Conservation (phyloP, 2,888 invertebrate genomes). For the Tetragnatha montana region DNA sequence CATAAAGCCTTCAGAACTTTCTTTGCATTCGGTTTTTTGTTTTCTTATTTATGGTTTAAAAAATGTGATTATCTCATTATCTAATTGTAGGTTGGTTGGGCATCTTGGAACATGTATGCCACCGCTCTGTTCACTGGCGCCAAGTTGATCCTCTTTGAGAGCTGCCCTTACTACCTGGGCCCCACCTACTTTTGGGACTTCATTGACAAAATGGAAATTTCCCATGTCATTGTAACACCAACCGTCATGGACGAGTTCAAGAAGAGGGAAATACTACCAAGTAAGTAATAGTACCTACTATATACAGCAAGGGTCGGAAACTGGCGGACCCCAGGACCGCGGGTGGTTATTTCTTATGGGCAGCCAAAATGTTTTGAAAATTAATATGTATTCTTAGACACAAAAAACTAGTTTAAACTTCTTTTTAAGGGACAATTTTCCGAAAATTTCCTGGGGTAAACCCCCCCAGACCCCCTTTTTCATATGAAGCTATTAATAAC, state of each 20-base stretch:
- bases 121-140: constrained; percentile 77
- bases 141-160: constrained; percentile 79
- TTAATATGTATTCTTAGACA: too few species aligned
- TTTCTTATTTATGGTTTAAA: not conserved
- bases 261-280: constrained; percentile 74
- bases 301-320: too few species aligned
- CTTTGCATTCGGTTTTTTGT: not conserved
- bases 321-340: too few species aligned
- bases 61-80: constrained; percentile 43
- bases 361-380: too few species aligned
- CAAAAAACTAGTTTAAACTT: too few species aligned
- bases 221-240: constrained; percentile 79
- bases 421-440: too few species aligned
- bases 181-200: constrained; percentile 75
- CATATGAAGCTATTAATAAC: too few species aligned
- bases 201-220: constrained; percentile 75
- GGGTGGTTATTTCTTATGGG: too few species aligned
- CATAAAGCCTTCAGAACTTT: not conserved
- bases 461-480: too few species aligned
- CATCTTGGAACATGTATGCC: constrained; percentile 81
- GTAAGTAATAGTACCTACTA: constrained; percentile 33
- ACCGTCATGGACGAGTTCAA: constrained; percentile 79
- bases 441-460: too few species aligned
- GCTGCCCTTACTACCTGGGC: constrained; percentile 79
- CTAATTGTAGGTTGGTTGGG: constrained; percentile 79